phyloP scores from a whole-genome alignment of 2,888 invertebrate genomes.

The Caenorhabditis parvicauda region DNA sequence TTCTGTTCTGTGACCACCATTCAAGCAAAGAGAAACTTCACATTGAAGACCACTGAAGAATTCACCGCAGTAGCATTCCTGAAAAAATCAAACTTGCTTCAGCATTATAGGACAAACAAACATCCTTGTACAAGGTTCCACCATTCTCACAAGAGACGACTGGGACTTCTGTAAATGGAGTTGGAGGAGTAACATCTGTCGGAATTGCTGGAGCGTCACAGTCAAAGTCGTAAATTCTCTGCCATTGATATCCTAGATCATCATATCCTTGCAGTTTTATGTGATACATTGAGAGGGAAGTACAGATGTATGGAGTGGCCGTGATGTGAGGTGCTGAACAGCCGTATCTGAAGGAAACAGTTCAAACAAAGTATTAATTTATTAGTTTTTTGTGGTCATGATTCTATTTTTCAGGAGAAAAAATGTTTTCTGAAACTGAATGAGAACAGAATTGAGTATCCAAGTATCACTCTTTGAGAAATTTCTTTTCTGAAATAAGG shows the following conservation, averaged over 20 bases:
- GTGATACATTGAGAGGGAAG: constrained; percentile 25
- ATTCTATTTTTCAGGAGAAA: not conserved
- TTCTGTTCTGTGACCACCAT: constrained; percentile 29
- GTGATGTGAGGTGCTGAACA: constrained; percentile 39
- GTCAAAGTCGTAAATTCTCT: constrained; percentile 43
- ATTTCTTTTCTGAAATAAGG: too few relatives aligned
- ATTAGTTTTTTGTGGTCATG: too few relatives aligned
- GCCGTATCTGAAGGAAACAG: constrained; percentile 43
- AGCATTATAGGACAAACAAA: not conserved
- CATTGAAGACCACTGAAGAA: constrained; percentile 38
- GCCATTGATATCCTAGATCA: constrained; percentile 38
- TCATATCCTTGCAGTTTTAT: constrained; percentile 30
- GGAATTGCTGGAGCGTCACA: constrained; percentile 24
- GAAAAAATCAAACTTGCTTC: constrained; percentile 1
- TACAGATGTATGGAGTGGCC: constrained; percentile 29
- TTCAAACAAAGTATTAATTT: too few relatives aligned
- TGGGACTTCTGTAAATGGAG: constrained; percentile 12
- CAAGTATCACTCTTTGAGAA: too few relatives aligned
- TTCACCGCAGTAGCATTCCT: constrained; percentile 45
- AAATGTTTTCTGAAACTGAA: not conserved
- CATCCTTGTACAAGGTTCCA: constrained; percentile 28
- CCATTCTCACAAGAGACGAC: constrained; percentile 37
- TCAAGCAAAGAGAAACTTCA: constrained; percentile 36
- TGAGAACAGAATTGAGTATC: too few relatives aligned
- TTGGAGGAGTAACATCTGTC: constrained; percentile 8